Conservation (phyloP, 2,113 vertebrate species). For the Sakesphorus luctuosus region DNA sequence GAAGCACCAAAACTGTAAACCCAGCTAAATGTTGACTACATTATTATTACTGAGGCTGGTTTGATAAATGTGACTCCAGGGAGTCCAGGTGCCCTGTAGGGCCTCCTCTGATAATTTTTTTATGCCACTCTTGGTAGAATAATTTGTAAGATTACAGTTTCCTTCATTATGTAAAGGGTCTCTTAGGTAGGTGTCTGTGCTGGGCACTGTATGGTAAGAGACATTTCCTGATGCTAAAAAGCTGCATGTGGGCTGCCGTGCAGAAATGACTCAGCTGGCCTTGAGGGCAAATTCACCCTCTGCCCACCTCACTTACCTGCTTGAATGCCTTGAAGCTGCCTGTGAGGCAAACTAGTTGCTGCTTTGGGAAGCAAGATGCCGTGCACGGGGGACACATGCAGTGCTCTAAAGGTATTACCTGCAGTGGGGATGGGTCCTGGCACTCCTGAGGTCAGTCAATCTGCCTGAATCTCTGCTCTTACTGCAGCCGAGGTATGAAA, state of each 20-base stretch:
- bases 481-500: not conserved
- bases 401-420: not conserved
- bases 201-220: not conserved
- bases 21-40: not conserved
- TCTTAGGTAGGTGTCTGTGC: not conserved
- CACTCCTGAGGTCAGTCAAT: rapidly evolving
- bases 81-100: not conserved
- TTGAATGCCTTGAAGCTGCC: not conserved
- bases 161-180: not conserved
- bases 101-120: not conserved
- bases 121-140: not conserved
- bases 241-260: not conserved
- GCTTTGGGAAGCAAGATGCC: not conserved
- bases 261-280: not conserved
- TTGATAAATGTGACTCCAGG: not conserved
- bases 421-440: not conserved
- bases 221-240: not conserved
- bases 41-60: not conserved
- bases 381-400: rapidly evolving
- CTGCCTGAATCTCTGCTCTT: not conserved
- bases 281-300: not conserved
- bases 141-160: not conserved
- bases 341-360: not conserved
- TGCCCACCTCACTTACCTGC: not conserved
- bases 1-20: not conserved